phyloP scores from a whole-genome alignment of 2,888 invertebrate species.

The Trichogramma evanescens region DNA sequence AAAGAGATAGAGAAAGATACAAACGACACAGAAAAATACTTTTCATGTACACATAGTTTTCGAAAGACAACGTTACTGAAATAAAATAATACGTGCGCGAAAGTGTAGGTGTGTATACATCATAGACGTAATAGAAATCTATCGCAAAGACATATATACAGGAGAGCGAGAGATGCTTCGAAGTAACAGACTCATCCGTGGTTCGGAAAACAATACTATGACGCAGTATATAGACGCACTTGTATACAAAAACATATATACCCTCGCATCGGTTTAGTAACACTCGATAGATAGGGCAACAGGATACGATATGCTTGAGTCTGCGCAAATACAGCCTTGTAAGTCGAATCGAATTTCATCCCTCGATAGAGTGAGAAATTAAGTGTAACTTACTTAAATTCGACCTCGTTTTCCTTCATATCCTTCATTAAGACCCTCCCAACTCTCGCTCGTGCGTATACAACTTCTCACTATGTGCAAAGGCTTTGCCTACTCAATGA shows the following conservation, averaged over 20 bases:
- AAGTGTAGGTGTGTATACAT: slow-evolving; percentile 7
- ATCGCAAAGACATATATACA: too few relatives aligned
- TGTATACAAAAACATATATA: too few relatives aligned
- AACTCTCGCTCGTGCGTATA: too few relatives aligned
- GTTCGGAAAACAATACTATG: neutral
- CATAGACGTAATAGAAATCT: neutral
- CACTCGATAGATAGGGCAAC: too few relatives aligned
- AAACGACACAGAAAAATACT: slow-evolving; percentile 14
- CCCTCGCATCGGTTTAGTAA: too few relatives aligned
- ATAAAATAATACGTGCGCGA: slow-evolving; percentile 17
- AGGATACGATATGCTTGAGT: slow-evolving; percentile 1
- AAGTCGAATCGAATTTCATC: slow-evolving; percentile 19
- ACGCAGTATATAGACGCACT: too few relatives aligned
- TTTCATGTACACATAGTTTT: slow-evolving; percentile 16
- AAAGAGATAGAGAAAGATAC: neutral
- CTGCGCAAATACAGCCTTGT: neutral
- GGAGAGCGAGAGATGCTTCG: neutral
- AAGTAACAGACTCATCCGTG: neutral
- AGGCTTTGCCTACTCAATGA: too few relatives aligned
- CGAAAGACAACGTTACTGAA: slow-evolving; percentile 25
- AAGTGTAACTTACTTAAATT: slow-evolving; percentile 24
- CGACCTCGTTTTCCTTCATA: slow-evolving; percentile 20
- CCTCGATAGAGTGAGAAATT: slow-evolving; percentile 21
- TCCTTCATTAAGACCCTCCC: slow-evolving; percentile 17
- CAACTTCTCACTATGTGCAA: too few relatives aligned